Evolutionary conservation across 2,113 vertebrate species (phyloP).

Genomic region (Podiceps cristatus): DNA sequence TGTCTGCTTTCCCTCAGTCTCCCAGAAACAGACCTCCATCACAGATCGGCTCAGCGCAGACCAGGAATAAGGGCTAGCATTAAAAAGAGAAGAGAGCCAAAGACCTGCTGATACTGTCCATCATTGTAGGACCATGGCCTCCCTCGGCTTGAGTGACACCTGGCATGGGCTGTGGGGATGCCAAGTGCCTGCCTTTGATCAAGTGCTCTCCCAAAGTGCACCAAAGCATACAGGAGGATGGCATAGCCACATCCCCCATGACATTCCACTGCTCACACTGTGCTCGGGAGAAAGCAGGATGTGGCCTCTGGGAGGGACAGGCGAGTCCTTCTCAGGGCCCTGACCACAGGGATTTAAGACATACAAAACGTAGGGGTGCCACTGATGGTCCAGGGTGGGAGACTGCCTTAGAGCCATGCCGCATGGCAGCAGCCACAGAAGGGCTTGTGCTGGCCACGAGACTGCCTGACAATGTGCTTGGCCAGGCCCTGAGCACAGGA

Average conservation of each 20-base stretch:
- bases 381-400: rapidly evolving
- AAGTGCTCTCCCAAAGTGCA: neutral
- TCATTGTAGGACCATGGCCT: neutral
- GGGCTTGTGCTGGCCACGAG: rapidly evolving
- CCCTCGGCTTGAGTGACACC: no score
- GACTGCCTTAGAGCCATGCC: no score
- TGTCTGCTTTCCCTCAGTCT: neutral
- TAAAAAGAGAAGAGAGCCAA: neutral
- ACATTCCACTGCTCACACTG: rapidly evolving
- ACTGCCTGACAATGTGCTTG: rapidly evolving
- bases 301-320: rapidly evolving
- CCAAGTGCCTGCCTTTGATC: neutral
- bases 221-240: no score
- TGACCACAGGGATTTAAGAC: no score
- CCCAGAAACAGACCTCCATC: neutral
- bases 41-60: neutral
- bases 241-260: rapidly evolving
- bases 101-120: no score
- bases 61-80: neutral
- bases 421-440: rapidly evolving
- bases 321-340: neutral
- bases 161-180: neutral
- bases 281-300: no score
- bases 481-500: rapidly evolving
- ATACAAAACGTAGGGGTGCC: neutral